Evolutionary conservation across 2,113 vertebrate species (phyloP), one percentile per base, ranked within the genome.

Genomic region (Corythaixoides concolor): DNA sequence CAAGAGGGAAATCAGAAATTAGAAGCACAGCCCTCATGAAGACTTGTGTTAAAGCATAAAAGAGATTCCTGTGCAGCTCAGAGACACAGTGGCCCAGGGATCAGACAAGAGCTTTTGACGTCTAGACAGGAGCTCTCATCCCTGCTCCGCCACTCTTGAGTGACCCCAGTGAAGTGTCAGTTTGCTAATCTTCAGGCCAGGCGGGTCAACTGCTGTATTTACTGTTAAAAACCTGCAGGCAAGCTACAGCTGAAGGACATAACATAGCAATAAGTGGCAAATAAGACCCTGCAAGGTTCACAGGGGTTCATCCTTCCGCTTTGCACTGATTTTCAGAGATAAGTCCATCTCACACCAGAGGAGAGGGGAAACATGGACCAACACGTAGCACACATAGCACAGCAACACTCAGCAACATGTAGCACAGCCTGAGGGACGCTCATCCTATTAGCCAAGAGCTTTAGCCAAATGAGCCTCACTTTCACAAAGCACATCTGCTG

Each of bases 51-150:
- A 77, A 89, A 94, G 92, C 28, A 81, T 87, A 64, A 95, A 92
- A 95, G 72, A 24, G 5, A 75, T 75, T 94, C 35, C 35, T 56
- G 8, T 49, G 47, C 33, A 78, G 56, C 52, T 85, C 24, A 82
- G 56, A 67, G 64, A 50, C 28, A 60, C 49, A 60, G 66, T 33
- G 43, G 81, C 66, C 39, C 39, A 49, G 33, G 24, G 81, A 81
- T 91, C 84, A 94, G 53, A 83, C 35, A 79, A 95, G 60, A 94
- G 74, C 49, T 91, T 87, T 66, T 94, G 69, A 95, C 82, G 62
- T 66, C 69, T 76, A 80, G 50, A 80, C 63, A 90, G 90, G 78
- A 89, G 63, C 47, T 95, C 88, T 94, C 41, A 64, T 85, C 30
- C 49, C 52, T 87, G 60, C 77, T 89, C 39, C 11, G 3, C 47